A percentile compares a stretch with the other conserved stretches of the same genome.
These are phyloP conservation scores for Marronus borbonicus DNA, from an alignment of 2,888 invertebrate species.

Conservation along the genomic window DNA sequence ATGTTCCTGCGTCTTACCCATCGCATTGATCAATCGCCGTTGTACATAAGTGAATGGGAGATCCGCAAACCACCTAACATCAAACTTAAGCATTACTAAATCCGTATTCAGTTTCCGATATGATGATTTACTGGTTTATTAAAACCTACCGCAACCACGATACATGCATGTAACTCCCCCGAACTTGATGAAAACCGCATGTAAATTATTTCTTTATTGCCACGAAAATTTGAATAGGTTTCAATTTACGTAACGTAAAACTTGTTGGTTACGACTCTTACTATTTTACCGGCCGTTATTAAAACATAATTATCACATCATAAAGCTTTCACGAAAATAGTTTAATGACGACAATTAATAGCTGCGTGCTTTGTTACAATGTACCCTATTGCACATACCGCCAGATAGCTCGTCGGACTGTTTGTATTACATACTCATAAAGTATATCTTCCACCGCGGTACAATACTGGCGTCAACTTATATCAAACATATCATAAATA, in stretches of 20 bases:
- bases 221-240: constrained; percentile 8
- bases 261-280: constrained; percentile 5
- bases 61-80: no score
- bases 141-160: neutral
- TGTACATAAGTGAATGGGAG: no score
- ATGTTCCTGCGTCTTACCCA: no score
- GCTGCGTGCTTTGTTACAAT: constrained; percentile 28
- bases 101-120: no score
- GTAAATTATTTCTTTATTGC: constrained; percentile 8
- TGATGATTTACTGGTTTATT: no score
- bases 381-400: constrained; percentile 16
- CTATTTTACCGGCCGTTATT: constrained; percentile 11
- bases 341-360: constrained; percentile 30
- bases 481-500: constrained; percentile 40
- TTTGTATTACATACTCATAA: constrained; percentile 28
- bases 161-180: neutral
- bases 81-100: no score
- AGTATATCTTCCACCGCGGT: constrained; percentile 16
- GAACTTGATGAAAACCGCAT: neutral
- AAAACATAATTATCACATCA: constrained; percentile 36
- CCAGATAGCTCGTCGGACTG: constrained; percentile 1
- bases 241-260: constrained; percentile 13
- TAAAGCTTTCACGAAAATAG: constrained; percentile 33
- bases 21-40: no score
- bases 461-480: constrained; percentile 28